A percentile compares a stretch with the other conserved stretches of the same genome.
These are phyloP conservation scores for Caloenas nicobarica DNA, from an alignment of 2,113 vertebrate genomes.

Conservation along the genomic window DNA sequence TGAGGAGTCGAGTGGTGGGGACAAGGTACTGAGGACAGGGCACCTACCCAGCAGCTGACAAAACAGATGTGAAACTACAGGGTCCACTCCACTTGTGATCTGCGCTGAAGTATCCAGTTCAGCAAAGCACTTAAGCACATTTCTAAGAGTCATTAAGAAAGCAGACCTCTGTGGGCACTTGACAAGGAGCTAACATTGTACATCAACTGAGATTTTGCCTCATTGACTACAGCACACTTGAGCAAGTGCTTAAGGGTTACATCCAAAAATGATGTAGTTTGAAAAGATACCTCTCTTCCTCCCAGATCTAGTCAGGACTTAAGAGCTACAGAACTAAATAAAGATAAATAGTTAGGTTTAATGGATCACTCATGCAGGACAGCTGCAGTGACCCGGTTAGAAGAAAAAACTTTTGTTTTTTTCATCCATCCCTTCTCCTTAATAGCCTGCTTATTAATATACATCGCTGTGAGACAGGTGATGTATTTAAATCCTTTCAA, in stretches of 20 bases:
- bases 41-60: not conserved
- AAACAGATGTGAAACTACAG: not conserved
- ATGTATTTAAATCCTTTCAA: not conserved
- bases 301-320: not conserved
- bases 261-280: not conserved
- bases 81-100: not conserved
- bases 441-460: not conserved
- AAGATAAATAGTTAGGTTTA: not conserved
- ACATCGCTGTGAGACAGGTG: not conserved
- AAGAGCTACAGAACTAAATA: not conserved
- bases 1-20: not conserved
- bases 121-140: not conserved
- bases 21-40: not conserved
- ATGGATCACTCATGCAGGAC: not conserved
- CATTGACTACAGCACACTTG: not conserved
- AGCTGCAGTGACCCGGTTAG: not conserved
- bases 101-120: not conserved
- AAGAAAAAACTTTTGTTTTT: not conserved
- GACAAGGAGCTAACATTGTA: not conserved
- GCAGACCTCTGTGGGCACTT: accelerated
- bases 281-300: not conserved
- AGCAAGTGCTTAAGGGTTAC: not conserved
- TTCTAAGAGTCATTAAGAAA: not conserved
- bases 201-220: not conserved
- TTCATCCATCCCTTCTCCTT: not conserved